Evolutionary conservation across 2,888 invertebrate genomes (phyloP).

Genomic region (Ceramica pisi): DNA sequence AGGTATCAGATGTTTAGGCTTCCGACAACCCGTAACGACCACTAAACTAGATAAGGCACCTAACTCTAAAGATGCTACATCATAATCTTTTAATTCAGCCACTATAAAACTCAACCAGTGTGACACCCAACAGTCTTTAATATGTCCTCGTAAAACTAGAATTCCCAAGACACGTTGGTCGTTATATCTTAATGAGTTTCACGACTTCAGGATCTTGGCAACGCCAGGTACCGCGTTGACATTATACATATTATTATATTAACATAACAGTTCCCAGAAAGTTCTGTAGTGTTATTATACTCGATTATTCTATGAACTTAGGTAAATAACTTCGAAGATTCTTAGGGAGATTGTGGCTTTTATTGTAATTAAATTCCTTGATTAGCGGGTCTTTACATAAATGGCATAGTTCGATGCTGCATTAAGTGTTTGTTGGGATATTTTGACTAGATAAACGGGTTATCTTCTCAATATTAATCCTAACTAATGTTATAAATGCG

Average conservation of each 20-base stretch:
- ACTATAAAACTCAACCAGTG: conserved; percentile 9
- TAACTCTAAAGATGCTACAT: not conserved
- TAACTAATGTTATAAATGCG: too few relatives aligned
- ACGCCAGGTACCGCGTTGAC: conserved; percentile 39
- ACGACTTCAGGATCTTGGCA: conserved; percentile 42
- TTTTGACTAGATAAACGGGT: conserved; percentile 5
- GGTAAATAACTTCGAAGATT: conserved; percentile 37
- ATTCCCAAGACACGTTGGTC: conserved; percentile 38
- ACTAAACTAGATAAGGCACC: not conserved
- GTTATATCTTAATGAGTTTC: conserved; percentile 62
- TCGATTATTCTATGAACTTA: conserved; percentile 19
- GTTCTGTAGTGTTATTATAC: conserved; percentile 32
- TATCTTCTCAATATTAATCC: conserved; percentile 17
- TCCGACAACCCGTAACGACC: not conserved
- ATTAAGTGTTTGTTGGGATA: not conserved
- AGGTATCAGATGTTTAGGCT: too few relatives aligned
- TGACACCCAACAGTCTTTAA: conserved; percentile 31
- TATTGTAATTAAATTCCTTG: conserved; percentile 15
- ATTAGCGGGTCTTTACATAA: conserved; percentile 1
- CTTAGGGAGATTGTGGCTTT: conserved; percentile 31
- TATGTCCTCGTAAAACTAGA: conserved; percentile 46
- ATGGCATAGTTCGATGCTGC: conserved; percentile 4
- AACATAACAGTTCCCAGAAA: conserved; percentile 37
- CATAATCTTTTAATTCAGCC: not conserved
- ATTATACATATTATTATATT: conserved; percentile 44